Percentiles rank a stretch among this genome's conserved stretches.
Evolutionary conservation across 2,113 vertebrate genomes (phyloP).

Genomic region (Gulo gulo): DNA sequence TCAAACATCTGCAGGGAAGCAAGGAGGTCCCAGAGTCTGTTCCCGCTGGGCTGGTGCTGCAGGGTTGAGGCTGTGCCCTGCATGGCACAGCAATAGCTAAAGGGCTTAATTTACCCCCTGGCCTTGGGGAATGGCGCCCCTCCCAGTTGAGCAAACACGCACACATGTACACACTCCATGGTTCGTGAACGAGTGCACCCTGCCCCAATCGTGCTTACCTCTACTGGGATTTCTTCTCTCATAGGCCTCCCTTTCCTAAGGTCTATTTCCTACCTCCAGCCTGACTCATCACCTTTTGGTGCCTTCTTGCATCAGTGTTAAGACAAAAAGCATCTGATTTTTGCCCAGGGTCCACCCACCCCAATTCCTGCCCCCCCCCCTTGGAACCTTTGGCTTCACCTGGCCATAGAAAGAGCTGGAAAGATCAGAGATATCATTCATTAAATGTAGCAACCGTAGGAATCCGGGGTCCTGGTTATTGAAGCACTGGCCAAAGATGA

Average conservation of each 20-base stretch:
- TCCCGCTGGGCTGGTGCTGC: not conserved
- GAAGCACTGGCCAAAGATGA: constrained; percentile 56
- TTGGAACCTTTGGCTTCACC: not conserved
- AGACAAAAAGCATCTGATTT: not conserved
- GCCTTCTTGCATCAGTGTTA: not conserved
- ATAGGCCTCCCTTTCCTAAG: not conserved
- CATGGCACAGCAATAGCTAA: not conserved
- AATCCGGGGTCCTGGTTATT: constrained; percentile 55
- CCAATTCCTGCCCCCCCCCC: not conserved
- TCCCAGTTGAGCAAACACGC: not conserved
- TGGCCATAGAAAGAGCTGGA: constrained; percentile 46
- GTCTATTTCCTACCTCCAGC: not conserved
- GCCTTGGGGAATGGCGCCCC: not conserved
- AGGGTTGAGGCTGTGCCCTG: not conserved
- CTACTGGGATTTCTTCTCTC: not conserved
- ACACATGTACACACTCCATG: not conserved
- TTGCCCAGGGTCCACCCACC: not conserved
- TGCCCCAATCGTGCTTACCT: too few species aligned
- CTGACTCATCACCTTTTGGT: not conserved
- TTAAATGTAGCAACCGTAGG: not conserved
- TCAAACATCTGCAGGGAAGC: constrained; percentile 59
- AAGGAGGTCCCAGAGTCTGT: not conserved
- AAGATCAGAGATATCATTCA: not conserved
- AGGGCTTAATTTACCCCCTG: not conserved
- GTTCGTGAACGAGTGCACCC: not conserved